Conservation (phyloP, 2,888 invertebrate genomes). For the Agrochola litura region DNA sequence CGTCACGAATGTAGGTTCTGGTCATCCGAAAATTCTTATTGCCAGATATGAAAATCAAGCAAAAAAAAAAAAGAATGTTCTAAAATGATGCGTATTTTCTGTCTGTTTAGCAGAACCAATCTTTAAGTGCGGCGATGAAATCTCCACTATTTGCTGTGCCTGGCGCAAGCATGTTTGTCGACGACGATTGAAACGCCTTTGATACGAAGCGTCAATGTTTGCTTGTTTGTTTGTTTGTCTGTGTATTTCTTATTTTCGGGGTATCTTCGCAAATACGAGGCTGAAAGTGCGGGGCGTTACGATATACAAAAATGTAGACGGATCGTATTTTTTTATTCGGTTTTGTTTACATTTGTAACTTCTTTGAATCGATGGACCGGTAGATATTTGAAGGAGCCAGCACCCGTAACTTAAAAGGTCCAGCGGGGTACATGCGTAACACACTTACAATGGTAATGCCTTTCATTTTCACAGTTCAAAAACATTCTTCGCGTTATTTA, state of each 20-base stretch:
- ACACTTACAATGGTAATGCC: too few relatives aligned
- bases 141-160: slow-evolving; percentile 74
- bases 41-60: neutral
- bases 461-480: too few relatives aligned
- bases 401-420: neutral
- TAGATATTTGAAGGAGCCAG: neutral
- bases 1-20: neutral
- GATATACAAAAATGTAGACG: slow-evolving; percentile 5
- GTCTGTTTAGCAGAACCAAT: slow-evolving; percentile 33
- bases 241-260: slow-evolving; percentile 67
- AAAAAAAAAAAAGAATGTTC: too few relatives aligned
- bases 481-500: too few relatives aligned
- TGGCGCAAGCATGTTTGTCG: slow-evolving; percentile 75
- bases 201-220: slow-evolving; percentile 79
- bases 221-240: slow-evolving; percentile 71
- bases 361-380: neutral
- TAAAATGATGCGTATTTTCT: neutral
- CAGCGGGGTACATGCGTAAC: neutral
- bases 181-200: slow-evolving; percentile 78
- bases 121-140: slow-evolving; percentile 55
- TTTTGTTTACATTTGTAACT: neutral
- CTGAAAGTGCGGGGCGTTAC: slow-evolving; percentile 56
- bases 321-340: neutral
- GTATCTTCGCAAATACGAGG: slow-evolving; percentile 57
- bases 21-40: neutral